These are phyloP conservation scores for Meloidogyne chitwoodi DNA, from an alignment of 1,140 invertebrate species.

Conservation along the genomic window DNA sequence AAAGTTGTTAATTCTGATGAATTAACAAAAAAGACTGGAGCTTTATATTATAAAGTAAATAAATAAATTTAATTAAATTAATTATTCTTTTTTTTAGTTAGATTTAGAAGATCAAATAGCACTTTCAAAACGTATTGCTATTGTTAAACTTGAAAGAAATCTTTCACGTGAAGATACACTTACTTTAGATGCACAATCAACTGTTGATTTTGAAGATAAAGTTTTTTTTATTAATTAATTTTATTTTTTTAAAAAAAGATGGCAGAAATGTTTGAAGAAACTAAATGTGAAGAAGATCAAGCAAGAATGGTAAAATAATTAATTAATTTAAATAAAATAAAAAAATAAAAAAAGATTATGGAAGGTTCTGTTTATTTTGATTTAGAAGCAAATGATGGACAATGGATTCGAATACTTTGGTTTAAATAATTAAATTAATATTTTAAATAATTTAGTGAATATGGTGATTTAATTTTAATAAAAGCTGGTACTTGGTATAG, in stretches of 20 bases:
- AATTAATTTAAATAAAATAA: background rate
- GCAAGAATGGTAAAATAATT: background rate
- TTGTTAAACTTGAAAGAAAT: conserved; percentile 53
- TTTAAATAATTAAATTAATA: conserved; percentile 13
- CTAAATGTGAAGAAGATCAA: conserved; percentile 40
- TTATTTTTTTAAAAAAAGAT: conserved; percentile 30
- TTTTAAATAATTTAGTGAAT: conserved; percentile 36
- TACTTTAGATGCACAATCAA: conserved; percentile 53
- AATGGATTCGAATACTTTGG: conserved; percentile 50
- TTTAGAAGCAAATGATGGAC: conserved; percentile 53
- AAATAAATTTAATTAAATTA: background rate
- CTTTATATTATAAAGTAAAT: conserved; percentile 32
- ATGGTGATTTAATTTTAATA: conserved; percentile 56
- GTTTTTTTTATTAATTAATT: conserved; percentile 15
- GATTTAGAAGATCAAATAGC: conserved; percentile 53
- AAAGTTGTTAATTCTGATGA: conserved; percentile 48
- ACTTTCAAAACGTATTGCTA: conserved; percentile 49
- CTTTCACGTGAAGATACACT: conserved; percentile 57
- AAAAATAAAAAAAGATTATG: conserved; percentile 50
- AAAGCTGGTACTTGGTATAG: conserved; percentile 50
- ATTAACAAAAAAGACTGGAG: conserved; percentile 44
- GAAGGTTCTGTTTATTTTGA: conserved; percentile 58
- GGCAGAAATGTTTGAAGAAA: conserved; percentile 56
- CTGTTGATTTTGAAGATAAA: conserved; percentile 58
- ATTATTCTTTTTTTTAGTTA: conserved; percentile 33